A percentile compares a stretch with the other conserved stretches of the same genome.
Conservation (phyloP, 1,140 invertebrate species). For the Chironomus tepperi region DNA sequence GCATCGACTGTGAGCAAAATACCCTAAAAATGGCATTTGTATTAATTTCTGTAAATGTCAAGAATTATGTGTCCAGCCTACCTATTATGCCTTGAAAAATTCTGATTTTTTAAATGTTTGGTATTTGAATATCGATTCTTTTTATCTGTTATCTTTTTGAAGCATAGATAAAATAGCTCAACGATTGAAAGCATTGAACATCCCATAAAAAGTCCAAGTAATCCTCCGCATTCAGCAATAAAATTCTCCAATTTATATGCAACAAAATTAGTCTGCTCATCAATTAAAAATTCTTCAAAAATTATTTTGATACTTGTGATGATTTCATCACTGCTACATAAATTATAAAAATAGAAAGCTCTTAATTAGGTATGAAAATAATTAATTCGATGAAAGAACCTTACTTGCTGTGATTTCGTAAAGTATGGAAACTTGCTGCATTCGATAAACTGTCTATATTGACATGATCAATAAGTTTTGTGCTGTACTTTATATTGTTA, state of each 20-base stretch:
- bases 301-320: background rate
- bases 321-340: no score
- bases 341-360: no score
- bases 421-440: background rate
- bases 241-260: slow-evolving; percentile 35
- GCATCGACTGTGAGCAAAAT: no score
- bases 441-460: background rate
- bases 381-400: no score
- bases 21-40: no score
- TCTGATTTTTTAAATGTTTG: no score
- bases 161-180: slow-evolving; percentile 50
- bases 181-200: slow-evolving; percentile 56
- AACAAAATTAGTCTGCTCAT: background rate
- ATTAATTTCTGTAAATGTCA: no score
- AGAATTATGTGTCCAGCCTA: no score
- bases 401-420: background rate
- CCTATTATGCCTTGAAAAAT: no score
- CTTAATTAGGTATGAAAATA: no score
- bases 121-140: no score
- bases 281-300: background rate
- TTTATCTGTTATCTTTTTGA: background rate
- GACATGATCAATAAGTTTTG: background rate
- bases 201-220: slow-evolving; percentile 49
- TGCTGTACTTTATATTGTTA: background rate
- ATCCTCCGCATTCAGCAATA: slow-evolving; percentile 47